phyloP scores from a whole-genome alignment of 2,888 invertebrate genomes.

The Pseudococcus longispinus region DNA sequence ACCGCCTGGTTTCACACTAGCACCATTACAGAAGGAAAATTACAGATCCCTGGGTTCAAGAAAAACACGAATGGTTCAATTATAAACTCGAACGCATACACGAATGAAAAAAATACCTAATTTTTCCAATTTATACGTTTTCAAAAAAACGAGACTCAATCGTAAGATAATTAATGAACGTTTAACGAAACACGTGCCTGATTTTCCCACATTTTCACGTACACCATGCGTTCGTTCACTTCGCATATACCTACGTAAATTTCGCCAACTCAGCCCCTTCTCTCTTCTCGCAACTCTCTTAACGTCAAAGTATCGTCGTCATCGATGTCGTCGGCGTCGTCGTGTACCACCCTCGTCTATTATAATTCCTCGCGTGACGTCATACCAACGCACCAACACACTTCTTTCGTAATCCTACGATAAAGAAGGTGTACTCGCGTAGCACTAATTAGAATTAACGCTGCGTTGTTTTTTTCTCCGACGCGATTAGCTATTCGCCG shows the following conservation, averaged over 20 bases:
- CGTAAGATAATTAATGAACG: neutral
- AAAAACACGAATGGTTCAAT: neutral
- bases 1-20: neutral
- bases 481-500: neutral
- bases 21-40: neutral
- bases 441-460: constrained; percentile 8
- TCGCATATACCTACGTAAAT: neutral
- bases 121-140: neutral
- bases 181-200: neutral
- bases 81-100: neutral
- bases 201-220: neutral
- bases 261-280: neutral
- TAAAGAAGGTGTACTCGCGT: neutral
- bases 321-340: neutral
- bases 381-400: neutral
- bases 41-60: too few relatives aligned
- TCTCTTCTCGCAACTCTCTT: neutral
- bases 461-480: neutral
- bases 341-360: neutral
- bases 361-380: neutral
- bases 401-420: neutral
- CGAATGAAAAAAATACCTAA: neutral
- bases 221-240: neutral
- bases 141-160: neutral
- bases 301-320: neutral